phyloP scores from a whole-genome alignment of 2,113 vertebrate genomes.

The Melanocharis versteri region DNA sequence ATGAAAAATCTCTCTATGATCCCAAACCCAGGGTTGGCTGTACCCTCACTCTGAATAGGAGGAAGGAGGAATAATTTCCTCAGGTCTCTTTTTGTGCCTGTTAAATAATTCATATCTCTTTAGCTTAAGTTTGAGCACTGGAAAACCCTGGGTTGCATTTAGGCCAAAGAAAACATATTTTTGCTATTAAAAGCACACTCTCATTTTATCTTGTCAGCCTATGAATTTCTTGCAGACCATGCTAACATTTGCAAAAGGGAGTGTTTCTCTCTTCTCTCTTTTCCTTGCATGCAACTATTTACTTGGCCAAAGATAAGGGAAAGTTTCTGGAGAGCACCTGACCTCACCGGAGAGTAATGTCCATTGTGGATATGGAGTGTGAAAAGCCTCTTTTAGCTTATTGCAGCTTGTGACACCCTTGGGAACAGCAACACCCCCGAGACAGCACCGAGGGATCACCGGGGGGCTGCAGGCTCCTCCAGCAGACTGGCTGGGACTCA shows the following conservation, averaged over 20 bases:
- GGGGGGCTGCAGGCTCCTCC: background rate
- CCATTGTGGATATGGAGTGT: background rate
- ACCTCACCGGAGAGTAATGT: background rate
- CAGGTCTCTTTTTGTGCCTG: background rate
- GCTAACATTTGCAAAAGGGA: background rate
- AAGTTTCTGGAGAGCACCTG: background rate
- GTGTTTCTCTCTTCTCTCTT: background rate
- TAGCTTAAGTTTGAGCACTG: background rate
- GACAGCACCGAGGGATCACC: fast-evolving
- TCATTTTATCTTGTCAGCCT: background rate
- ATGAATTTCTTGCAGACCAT: background rate
- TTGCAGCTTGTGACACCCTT: background rate
- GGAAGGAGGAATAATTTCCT: constrained; percentile 14
- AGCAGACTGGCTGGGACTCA: background rate
- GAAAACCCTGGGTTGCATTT: background rate
- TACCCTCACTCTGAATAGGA: background rate
- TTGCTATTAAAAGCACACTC: constrained; percentile 4
- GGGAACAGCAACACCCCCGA: fast-evolving
- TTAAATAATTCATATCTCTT: background rate
- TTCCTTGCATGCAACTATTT: background rate
- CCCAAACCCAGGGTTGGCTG: background rate
- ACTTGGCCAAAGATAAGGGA: background rate
- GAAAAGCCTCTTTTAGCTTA: background rate
- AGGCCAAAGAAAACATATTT: constrained; percentile 29
- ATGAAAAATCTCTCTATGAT: background rate